Evolutionary conservation across 1,140 invertebrate genomes (phyloP).

Genomic region (Lepidurus couesii): DNA sequence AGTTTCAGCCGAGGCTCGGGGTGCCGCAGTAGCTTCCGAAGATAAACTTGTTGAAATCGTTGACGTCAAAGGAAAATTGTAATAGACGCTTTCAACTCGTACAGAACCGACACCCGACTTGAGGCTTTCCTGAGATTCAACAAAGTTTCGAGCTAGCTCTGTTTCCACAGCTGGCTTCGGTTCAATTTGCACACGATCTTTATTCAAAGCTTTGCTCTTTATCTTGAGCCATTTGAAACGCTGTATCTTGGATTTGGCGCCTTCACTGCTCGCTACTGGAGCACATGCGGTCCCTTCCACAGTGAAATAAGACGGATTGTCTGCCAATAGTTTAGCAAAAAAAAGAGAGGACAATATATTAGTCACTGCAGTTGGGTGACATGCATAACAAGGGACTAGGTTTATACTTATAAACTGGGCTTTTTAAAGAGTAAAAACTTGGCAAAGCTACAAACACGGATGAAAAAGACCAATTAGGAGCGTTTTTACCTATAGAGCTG

Average conservation of each 20-base stretch:
- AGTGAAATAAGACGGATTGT: slow-evolving; percentile 29
- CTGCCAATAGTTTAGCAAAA: slow-evolving; percentile 13
- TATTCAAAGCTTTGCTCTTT: slow-evolving; percentile 12
- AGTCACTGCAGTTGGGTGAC: not conserved
- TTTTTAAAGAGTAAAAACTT: not conserved
- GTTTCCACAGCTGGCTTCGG: not conserved
- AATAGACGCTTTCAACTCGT: not conserved
- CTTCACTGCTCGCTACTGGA: not conserved
- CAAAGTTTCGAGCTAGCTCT: not conserved
- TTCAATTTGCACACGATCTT: slow-evolving; percentile 10
- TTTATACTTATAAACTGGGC: not conserved
- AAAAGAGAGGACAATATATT: not conserved
- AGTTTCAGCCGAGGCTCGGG: not conserved
- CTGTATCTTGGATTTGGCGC: slow-evolving; percentile 12
- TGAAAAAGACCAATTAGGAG: not conserved
- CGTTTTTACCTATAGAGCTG: slow-evolving; percentile 24
- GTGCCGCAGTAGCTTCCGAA: not conserved
- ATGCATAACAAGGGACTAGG: not conserved
- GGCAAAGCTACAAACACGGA: not conserved
- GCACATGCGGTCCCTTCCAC: not conserved
- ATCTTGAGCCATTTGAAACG: slow-evolving; percentile 30
- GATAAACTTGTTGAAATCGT: not conserved
- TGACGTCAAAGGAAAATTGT: not conserved
- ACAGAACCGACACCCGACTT: not conserved
- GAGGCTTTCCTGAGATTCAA: not conserved